Evolutionary conservation across 1,140 invertebrate species (phyloP), one percentile per base, ranked within the genome.

Genomic region (Drosophila tsacasi): DNA sequence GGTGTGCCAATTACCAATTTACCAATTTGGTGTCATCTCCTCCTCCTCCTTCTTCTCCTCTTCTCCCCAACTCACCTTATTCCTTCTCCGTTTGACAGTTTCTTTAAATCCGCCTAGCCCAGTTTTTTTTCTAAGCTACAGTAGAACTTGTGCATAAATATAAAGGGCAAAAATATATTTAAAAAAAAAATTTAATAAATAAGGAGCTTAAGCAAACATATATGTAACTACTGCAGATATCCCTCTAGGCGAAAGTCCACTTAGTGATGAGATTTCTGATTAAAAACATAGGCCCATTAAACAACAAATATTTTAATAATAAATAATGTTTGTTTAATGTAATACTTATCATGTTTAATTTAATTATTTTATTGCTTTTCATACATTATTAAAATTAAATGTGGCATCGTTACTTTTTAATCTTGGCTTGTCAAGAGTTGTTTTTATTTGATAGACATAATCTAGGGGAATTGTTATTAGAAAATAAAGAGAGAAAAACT

Each of bases 1-100:
- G 62, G 64, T 82, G 83, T 82, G 83, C 68, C 71, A 74, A 61
- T 74, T 78, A 68, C 83, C 83, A 74, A 84, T 81, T 57, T 67
- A 54, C 79, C 79, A 79, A 83, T 83, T 86, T 83, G 60, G 69
- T 84, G 81, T 72, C 76, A 60, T 79, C 49, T 66, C 39, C 67
- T 54, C 62, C 47, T 40, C 8, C 21, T 39, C 49, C 76, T 37
- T 32, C 32, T 71, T 68, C 60, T 27, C 68, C 40, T 27, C 60
- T 40, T 58, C 35, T 35, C 60, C 17, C 39, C 40, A 58, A 21
- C 60, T 49, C 64, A 30, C 42, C 35, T 32, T 25, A 21, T 35
- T 62, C 27, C 46, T 23, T 21, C 32, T 6, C 37, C 61, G 61
- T 77, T 77, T 69, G 75, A 78, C 64, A 77, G 75, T 42, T 67